These are phyloP conservation scores for Cyprinodon brontotheroides DNA, from an alignment of 2,113 vertebrate genomes.

Conservation along the genomic window DNA sequence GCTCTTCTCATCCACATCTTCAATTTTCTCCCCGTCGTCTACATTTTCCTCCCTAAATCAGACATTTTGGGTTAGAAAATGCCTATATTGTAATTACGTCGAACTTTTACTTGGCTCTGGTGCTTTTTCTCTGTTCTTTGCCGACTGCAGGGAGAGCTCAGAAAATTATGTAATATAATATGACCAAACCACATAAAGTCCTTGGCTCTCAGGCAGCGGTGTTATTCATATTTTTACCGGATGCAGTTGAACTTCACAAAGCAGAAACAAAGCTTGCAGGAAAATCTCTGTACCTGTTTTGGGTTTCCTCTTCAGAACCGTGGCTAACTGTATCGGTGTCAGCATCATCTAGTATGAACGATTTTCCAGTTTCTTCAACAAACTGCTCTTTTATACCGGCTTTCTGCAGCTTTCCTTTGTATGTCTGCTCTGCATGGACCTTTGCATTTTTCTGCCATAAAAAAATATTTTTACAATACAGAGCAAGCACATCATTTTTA, in stretches of 20 bases:
- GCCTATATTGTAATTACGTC: constrained; percentile 71
- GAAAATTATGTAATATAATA: constrained; percentile 72
- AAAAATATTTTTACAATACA: constrained; percentile 4
- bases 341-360: constrained; percentile 30
- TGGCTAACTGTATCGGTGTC: constrained; percentile 33
- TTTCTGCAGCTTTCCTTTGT: constrained; percentile 81
- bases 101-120: constrained; percentile 69
- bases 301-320: constrained; percentile 39
- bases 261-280: constrained; percentile 36
- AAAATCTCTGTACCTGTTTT: constrained; percentile 61
- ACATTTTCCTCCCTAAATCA: constrained; percentile 75
- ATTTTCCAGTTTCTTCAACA: constrained; percentile 81
- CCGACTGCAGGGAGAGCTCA: constrained; percentile 52
- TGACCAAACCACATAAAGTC: constrained; percentile 67
- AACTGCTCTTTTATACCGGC: constrained; percentile 88
- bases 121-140: constrained; percentile 48
- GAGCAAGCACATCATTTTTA: not conserved
- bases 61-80: constrained; percentile 71
- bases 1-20: constrained; percentile 76
- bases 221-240: constrained; percentile 69
- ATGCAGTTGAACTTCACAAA: constrained; percentile 48
- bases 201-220: constrained; percentile 51
- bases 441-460: constrained; percentile 80
- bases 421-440: constrained; percentile 83
- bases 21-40: constrained; percentile 71